phyloP scores from a whole-genome alignment of 1,140 invertebrate genomes.

The Manduca sexta region DNA sequence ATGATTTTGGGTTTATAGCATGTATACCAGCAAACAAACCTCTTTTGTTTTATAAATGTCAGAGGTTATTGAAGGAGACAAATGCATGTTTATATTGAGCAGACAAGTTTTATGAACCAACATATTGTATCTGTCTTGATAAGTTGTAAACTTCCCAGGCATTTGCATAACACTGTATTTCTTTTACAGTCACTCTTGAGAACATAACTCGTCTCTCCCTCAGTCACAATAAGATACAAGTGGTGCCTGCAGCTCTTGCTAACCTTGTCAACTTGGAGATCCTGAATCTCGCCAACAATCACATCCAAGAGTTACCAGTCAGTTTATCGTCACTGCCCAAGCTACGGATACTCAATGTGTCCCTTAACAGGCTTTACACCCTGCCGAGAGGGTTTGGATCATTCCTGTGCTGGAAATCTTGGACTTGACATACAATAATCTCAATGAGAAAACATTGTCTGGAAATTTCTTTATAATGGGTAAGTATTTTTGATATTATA shows the following conservation, averaged over 20 bases:
- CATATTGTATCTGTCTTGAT: too few relatives aligned
- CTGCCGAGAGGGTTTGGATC: constrained; percentile 97
- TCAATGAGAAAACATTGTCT: constrained; percentile 95
- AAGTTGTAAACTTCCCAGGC: too few relatives aligned
- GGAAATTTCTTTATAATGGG: constrained; percentile 99
- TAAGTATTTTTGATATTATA: constrained; percentile 60
- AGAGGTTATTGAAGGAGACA: too few relatives aligned
- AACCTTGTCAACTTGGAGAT: constrained; percentile 97
- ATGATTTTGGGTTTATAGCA: too few relatives aligned
- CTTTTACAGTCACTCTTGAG: constrained; percentile 82
- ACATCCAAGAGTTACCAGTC: constrained; percentile 94
- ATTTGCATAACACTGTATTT: too few relatives aligned
- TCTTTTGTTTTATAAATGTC: too few relatives aligned
- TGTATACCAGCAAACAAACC: too few relatives aligned
- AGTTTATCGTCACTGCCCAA: constrained; percentile 96
- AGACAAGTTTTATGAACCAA: too few relatives aligned
- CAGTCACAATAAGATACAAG: constrained; percentile 94
- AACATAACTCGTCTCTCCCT: constrained; percentile 93
- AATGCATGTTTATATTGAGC: too few relatives aligned
- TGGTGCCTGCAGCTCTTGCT: constrained; percentile 91
- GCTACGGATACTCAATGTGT: constrained; percentile 93
- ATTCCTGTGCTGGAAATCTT: constrained; percentile 96
- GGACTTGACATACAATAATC: constrained; percentile 98
- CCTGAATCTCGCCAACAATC: constrained; percentile 97
- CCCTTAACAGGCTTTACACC: constrained; percentile 85